These are phyloP conservation scores for Karalla daura DNA, from an alignment of 2,797 vertebrate species.

Conservation along the genomic window DNA sequence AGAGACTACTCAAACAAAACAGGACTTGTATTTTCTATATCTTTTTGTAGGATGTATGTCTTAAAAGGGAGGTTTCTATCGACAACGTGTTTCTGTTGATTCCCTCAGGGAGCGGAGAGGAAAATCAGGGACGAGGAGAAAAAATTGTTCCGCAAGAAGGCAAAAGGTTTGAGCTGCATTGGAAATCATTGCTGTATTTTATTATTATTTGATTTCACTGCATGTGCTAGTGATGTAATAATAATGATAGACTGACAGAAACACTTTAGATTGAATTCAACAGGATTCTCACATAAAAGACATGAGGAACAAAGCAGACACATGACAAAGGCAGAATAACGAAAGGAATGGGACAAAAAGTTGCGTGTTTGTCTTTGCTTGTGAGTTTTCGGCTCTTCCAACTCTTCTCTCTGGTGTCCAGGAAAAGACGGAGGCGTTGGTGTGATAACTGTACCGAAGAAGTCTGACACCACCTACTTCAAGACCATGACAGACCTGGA, in stretches of 20 bases:
- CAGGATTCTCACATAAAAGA: no score
- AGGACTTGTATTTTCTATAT: no score
- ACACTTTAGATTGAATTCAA: no score
- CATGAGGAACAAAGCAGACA: no score
- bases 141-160: constrained; percentile 96
- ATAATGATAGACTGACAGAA: no score
- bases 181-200: background rate
- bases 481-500: constrained; percentile 94
- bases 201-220: no score
- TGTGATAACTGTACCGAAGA: constrained; percentile 85
- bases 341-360: no score
- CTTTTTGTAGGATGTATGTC: background rate
- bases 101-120: constrained; percentile 92
- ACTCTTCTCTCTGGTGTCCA: constrained; percentile 25
- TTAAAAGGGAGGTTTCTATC: background rate
- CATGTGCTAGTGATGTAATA: no score
- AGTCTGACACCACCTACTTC: constrained; percentile 93
- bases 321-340: background rate
- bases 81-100: background rate
- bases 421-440: constrained; percentile 77
- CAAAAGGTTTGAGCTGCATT: constrained; percentile 82
- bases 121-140: constrained; percentile 98
- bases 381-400: no score
- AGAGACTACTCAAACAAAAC: no score
- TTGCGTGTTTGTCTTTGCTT: no score